Base-by-base conservation (phyloP, 2,888 invertebrate species). In the Dasysyrphus albostriatus region DNA sequence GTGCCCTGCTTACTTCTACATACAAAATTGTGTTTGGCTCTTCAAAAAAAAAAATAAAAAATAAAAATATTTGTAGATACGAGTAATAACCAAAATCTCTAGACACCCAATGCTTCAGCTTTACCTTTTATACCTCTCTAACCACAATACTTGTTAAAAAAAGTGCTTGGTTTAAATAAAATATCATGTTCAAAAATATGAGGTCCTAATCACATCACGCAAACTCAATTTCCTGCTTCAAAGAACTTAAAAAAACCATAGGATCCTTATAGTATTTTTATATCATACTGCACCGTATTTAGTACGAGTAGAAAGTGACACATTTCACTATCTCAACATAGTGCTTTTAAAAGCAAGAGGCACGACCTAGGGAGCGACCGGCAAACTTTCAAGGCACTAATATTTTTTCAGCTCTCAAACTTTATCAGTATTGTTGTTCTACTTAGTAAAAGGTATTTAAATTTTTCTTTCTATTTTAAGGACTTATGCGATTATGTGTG, bases 391-490 rank as follows among this genome's bases (percentile, higher is more conserved):
- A 44, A 47, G 72, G 59, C 70, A 29, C 44, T 37, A 73, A 24
- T 72, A 58, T 75, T 70, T 58, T 49, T 65, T 51, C 59, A 54
- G 37, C 7, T 54, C 44, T 12, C 69, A 32, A 70, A 80, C 75
- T 79, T 47, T 63, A 75, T 80, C 75, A 84, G 69, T 54, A 59
- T 70, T 83, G 75, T 65, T 72, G 59, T 73, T 61, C 73, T 56
- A 42, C 9, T 73, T 73, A 73, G 69, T 49, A 49, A 59, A 37
- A 54, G 24, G 73, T 81, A 77, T 80, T 81, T 73, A 81, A 73
- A 85, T 81, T 59, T 49, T 49, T 24, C 12, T 7, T 54, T 61
- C 29, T 16, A 47, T 76, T 51, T 81, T 49, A 77, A 77, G 61
- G 69, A 29, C 61, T 44, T 44, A 14, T 49, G 16, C 12, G 12